Percentiles rank a stretch among this genome's conserved stretches.
Evolutionary conservation across 23 tunicate species (phyloP).

Genomic region (Oikopleura albicans): DNA sequence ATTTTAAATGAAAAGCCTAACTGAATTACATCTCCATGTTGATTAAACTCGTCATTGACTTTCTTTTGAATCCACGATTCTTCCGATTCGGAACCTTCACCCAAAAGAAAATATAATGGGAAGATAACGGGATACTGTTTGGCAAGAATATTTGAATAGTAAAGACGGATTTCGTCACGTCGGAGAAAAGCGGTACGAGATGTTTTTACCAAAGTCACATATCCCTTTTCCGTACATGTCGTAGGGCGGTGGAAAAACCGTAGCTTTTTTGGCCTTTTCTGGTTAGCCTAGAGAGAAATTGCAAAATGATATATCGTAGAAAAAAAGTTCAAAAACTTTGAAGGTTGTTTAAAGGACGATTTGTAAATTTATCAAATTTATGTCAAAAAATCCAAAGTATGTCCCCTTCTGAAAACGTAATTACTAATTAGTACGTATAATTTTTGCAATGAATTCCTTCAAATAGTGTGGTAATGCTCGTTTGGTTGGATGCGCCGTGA

Average conservation of each 20-base stretch:
- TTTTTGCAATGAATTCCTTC: neutral
- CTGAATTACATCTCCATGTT: neutral
- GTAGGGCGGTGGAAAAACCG: neutral
- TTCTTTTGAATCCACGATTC: neutral
- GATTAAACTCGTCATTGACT: neutral
- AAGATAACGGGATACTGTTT: neutral
- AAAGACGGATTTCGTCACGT: neutral
- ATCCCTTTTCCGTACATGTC: neutral
- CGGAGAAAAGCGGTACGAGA: neutral
- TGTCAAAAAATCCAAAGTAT: neutral
- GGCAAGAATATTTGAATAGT: neutral
- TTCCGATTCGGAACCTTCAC: neutral
- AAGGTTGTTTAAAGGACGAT: too few species aligned
- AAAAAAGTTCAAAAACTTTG: too few species aligned
- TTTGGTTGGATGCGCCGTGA: neutral
- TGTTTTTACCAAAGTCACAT: neutral
- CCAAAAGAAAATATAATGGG: neutral
- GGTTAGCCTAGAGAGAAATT: too few species aligned
- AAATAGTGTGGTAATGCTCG: neutral
- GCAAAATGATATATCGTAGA: too few species aligned
- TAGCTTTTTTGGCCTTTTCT: neutral
- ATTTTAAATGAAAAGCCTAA: too few species aligned
- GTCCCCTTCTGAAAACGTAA: too few species aligned
- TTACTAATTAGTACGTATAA: too few species aligned
- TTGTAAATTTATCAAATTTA: neutral